These are phyloP conservation scores for Cheilosia grossa DNA, from an alignment of 2,888 invertebrate species.

Conservation along the genomic window DNA sequence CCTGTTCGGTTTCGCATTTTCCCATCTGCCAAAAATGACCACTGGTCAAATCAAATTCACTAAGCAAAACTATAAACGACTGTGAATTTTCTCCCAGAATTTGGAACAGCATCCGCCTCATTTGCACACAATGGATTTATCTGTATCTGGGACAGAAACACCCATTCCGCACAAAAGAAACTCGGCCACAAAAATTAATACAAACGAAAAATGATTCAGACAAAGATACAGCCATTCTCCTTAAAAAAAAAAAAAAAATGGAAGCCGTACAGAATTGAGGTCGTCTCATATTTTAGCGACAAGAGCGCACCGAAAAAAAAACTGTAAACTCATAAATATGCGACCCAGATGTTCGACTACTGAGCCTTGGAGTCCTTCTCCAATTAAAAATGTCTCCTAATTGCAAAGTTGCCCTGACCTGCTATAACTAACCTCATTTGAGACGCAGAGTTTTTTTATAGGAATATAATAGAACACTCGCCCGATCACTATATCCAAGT, in stretches of 20 bases:
- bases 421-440: neutral
- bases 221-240: neutral
- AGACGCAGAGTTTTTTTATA: neutral
- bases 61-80: neutral
- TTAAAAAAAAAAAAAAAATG: neutral
- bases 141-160: conserved; percentile 29
- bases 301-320: neutral
- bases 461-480: neutral
- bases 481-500: neutral
- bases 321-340: neutral
- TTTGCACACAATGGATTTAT: conserved; percentile 10
- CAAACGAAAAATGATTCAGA: neutral
- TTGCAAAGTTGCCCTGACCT: neutral
- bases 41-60: neutral
- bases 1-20: too few species aligned
- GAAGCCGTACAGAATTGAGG: neutral
- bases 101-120: conserved; percentile 7
- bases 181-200: neutral
- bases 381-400: neutral
- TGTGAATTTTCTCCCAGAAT: neutral
- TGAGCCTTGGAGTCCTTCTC: neutral
- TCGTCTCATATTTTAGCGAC: neutral
- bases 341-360: neutral
- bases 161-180: conserved; percentile 34
- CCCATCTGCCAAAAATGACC: neutral